Evolutionary conservation across 2,113 vertebrate genomes (phyloP).

Genomic region (Amblyopsis rosae): DNA sequence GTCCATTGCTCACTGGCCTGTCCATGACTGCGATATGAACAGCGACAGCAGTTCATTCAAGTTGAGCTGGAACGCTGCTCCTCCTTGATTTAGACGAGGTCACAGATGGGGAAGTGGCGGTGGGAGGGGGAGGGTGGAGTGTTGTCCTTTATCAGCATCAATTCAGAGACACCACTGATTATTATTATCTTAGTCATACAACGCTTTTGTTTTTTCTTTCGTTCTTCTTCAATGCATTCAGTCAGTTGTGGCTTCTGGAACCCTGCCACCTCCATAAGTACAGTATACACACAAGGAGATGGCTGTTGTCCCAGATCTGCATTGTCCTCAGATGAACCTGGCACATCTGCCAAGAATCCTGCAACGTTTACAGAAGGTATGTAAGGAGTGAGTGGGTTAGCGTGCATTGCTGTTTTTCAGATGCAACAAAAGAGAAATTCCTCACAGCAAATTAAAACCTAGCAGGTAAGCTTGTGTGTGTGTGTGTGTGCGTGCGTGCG

Average conservation of each 20-base stretch:
- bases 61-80: slow-evolving; percentile 58
- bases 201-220: neutral
- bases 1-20: slow-evolving; percentile 39
- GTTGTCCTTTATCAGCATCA: slow-evolving; percentile 49
- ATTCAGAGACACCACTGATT: slow-evolving; percentile 55
- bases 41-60: slow-evolving; percentile 64
- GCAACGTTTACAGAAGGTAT: slow-evolving; percentile 72
- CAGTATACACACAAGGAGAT: slow-evolving; percentile 49
- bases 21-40: slow-evolving; percentile 54
- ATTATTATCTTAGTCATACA: slow-evolving; percentile 56
- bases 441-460: slow-evolving; percentile 50
- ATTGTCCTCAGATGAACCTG: slow-evolving; percentile 77
- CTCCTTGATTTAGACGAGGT: slow-evolving; percentile 63
- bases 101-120: slow-evolving; percentile 49
- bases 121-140: slow-evolving; percentile 32
- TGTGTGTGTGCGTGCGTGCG: neutral
- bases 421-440: slow-evolving; percentile 47
- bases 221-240: slow-evolving; percentile 56
- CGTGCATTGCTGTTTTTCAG: slow-evolving; percentile 63
- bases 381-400: slow-evolving; percentile 61
- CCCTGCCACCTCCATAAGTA: slow-evolving; percentile 68
- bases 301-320: slow-evolving; percentile 69
- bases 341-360: slow-evolving; percentile 70
- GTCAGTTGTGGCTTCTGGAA: slow-evolving; percentile 72
- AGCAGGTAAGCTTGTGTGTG: too few species aligned